phyloP scores from a whole-genome alignment of 2,113 vertebrate genomes.

The Nibea coibor region DNA sequence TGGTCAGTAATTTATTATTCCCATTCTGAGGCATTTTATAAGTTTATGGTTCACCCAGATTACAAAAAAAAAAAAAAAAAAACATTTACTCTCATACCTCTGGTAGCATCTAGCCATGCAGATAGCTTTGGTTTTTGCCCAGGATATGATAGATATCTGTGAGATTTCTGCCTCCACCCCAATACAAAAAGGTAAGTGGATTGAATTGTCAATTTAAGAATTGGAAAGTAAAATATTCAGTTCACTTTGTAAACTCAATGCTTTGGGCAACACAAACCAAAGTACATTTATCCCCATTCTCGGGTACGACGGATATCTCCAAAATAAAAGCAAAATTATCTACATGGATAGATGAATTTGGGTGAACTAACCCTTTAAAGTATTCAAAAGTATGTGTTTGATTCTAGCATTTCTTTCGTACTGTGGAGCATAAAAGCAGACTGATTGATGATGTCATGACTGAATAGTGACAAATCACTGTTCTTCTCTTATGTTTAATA shows the following conservation, averaged over 20 bases:
- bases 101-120: neutral
- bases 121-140: neutral
- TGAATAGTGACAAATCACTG: neutral
- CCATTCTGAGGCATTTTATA: neutral
- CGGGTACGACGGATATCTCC: neutral
- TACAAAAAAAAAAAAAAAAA: neutral
- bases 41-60: neutral
- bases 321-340: neutral
- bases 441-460: neutral
- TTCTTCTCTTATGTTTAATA: conserved; percentile 57
- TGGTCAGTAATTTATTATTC: neutral
- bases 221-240: neutral
- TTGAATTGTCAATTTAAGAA: neutral
- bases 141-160: neutral
- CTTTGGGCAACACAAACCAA: no score
- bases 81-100: neutral
- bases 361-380: no score
- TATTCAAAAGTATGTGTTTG: neutral
- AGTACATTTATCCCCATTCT: neutral
- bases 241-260: neutral
- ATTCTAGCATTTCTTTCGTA: neutral
- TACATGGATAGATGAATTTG: neutral
- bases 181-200: neutral
- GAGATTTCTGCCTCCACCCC: neutral
- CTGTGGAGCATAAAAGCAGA: neutral